phyloP scores from a whole-genome alignment of 2,888 invertebrate genomes.

The Pocota personata region DNA sequence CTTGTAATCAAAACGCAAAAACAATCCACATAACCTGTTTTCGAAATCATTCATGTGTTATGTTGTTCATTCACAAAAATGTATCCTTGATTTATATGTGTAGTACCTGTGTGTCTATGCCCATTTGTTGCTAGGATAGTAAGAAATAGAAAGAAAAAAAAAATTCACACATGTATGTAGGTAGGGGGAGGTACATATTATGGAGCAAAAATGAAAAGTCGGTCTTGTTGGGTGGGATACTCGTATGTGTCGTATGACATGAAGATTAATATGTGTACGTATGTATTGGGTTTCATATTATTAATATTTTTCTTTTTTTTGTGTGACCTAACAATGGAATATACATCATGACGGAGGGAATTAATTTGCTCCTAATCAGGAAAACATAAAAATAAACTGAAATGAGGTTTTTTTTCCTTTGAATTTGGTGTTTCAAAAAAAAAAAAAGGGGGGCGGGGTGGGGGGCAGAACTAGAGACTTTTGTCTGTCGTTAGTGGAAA shows the following conservation, averaged over 20 bases:
- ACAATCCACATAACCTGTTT: not conserved
- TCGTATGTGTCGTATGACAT: conserved; percentile 2
- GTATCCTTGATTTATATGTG: not conserved
- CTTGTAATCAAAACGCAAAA: not conserved
- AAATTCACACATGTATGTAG: no score
- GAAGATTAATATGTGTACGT: no score
- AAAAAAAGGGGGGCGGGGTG: not conserved
- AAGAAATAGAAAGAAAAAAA: not conserved
- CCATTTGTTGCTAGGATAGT: not conserved
- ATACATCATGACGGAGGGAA: not conserved
- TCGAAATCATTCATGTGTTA: not conserved
- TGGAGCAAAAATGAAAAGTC: not conserved
- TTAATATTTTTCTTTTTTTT: not conserved
- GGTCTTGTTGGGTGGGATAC: conserved; percentile 1
- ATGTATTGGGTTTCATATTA: not conserved
- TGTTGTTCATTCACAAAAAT: not conserved
- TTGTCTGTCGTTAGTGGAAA: not conserved
- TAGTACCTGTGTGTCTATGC: not conserved
- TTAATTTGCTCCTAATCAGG: conserved; percentile 32
- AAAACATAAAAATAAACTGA: not conserved
- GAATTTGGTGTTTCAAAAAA: not conserved
- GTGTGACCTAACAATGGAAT: not conserved
- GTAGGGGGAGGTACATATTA: not conserved
- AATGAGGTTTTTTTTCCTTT: not conserved
- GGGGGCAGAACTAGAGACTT: not conserved